Evolutionary conservation across 2,888 invertebrate genomes (phyloP).

Genomic region (Sesia bembeciformis): DNA sequence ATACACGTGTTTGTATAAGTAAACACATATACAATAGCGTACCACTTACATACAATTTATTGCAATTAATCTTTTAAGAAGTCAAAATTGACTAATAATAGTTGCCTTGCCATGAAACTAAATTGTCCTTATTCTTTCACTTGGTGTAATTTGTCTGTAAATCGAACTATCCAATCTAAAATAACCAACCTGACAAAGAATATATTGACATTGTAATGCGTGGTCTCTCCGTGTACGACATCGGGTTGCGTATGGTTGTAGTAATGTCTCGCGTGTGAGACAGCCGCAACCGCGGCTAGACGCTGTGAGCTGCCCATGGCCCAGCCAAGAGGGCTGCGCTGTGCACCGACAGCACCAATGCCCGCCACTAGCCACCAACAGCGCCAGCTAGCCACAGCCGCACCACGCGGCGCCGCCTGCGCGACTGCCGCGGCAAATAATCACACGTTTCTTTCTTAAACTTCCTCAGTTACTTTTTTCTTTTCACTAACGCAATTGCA

Average conservation of each 20-base stretch:
- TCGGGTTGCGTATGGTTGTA: slow-evolving; percentile 64
- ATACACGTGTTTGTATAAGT: too few relatives aligned
- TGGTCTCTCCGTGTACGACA: slow-evolving; percentile 39
- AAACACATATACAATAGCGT: too few relatives aligned
- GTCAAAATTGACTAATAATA: too few relatives aligned
- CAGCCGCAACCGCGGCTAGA: slow-evolving; percentile 74
- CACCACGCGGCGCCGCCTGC: slow-evolving; percentile 39
- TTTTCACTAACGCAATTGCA: slow-evolving; percentile 8
- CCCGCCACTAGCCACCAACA: slow-evolving; percentile 50
- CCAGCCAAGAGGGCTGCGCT: slow-evolving; percentile 72
- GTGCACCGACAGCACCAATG: slow-evolving; percentile 48
- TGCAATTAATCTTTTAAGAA: too few relatives aligned
- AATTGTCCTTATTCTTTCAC: too few relatives aligned
- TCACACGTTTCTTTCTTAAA: not conserved
- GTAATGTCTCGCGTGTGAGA: slow-evolving; percentile 55
- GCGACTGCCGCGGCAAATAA: slow-evolving; percentile 37
- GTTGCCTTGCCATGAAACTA: too few relatives aligned
- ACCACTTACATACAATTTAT: too few relatives aligned
- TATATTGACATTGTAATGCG: slow-evolving; percentile 73
- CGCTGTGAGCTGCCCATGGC: slow-evolving; percentile 80
- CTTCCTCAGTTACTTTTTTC: slow-evolving; percentile 10
- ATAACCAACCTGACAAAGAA: slow-evolving; percentile 86
- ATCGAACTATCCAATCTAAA: too few relatives aligned
- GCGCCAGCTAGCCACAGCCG: slow-evolving; percentile 58
- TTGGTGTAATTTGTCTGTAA: too few relatives aligned